These are phyloP conservation scores for Scomber colias DNA, from an alignment of 2,113 vertebrate genomes.

Conservation along the genomic window DNA sequence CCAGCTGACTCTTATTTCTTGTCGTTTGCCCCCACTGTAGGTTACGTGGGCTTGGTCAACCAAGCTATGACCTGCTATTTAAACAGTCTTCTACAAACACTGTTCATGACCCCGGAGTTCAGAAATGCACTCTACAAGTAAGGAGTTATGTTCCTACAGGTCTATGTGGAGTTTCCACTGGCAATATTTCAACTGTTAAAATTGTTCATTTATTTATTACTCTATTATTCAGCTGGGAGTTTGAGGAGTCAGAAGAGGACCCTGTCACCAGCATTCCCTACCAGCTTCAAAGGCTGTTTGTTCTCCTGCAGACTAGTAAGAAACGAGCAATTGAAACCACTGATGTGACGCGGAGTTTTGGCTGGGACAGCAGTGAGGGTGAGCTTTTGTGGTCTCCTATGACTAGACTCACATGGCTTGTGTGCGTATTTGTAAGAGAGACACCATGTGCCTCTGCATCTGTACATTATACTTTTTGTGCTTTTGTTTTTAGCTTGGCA, in stretches of 20 bases:
- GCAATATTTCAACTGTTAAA: neutral
- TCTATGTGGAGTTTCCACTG: conserved; percentile 1
- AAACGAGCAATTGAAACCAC: conserved; percentile 99
- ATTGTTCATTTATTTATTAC: neutral
- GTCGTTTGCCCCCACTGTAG: conserved; percentile 78
- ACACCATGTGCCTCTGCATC: conserved; percentile 36
- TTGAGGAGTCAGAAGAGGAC: conserved; percentile 97
- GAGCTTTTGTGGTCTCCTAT: conserved; percentile 47
- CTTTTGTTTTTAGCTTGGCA: conserved; percentile 92
- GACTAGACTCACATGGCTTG: conserved; percentile 32
- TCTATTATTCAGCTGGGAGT: conserved; percentile 91
- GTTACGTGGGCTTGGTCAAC: conserved; percentile 98
- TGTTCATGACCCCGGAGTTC: conserved; percentile 99
- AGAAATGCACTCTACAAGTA: conserved; percentile 99
- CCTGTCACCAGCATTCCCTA: conserved; percentile 96
- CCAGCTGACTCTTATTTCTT: neutral
- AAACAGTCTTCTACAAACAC: conserved; percentile 98
- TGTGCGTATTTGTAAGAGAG: conserved; percentile 5
- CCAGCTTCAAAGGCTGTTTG: conserved; percentile 97
- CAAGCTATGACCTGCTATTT: conserved; percentile 99
- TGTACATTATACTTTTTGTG: conserved; percentile 17
- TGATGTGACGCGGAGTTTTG: conserved; percentile 97
- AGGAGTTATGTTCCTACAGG: conserved; percentile 65
- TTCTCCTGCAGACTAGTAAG: conserved; percentile 98
- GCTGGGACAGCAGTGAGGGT: conserved; percentile 99